phyloP scores from a whole-genome alignment of 1,140 invertebrate species.

The Ceratosolen solmsi region DNA sequence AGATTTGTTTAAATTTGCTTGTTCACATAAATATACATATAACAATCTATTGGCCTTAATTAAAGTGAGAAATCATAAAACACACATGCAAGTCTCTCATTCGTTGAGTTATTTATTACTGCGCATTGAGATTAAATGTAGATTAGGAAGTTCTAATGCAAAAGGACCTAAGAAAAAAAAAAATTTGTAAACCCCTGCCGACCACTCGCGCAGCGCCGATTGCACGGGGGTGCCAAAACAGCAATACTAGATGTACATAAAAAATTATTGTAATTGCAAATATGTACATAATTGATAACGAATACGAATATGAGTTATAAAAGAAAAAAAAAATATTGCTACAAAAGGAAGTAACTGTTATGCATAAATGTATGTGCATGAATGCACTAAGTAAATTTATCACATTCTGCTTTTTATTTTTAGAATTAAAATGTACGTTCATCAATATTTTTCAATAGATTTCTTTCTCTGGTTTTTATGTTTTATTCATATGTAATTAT shows the following conservation, averaged over 20 bases:
- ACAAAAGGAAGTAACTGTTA: slow-evolving; percentile 22
- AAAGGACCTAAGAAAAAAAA: slow-evolving; percentile 40
- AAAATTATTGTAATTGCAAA: slow-evolving; percentile 34
- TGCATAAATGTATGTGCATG: slow-evolving; percentile 38
- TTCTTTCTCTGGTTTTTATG: too few species aligned
- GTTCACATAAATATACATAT: slow-evolving; percentile 8
- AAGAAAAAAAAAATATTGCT: background rate
- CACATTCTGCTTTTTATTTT: too few species aligned
- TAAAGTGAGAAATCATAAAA: slow-evolving; percentile 40
- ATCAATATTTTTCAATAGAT: too few species aligned
- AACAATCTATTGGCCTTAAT: slow-evolving; percentile 49
- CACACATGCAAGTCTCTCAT: slow-evolving; percentile 6
- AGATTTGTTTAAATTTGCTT: slow-evolving; percentile 13
- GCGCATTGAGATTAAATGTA: slow-evolving; percentile 25
- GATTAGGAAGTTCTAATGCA: slow-evolving; percentile 29
- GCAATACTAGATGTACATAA: slow-evolving; percentile 50
- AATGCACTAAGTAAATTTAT: background rate
- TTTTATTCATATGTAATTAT: too few species aligned
- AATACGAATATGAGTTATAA: slow-evolving; percentile 30
- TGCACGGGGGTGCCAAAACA: slow-evolving; percentile 43
- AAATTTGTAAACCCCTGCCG: slow-evolving; percentile 4
- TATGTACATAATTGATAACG: slow-evolving; percentile 36
- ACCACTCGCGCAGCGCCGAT: slow-evolving; percentile 23
- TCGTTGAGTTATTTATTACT: slow-evolving; percentile 23
- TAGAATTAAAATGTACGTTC: too few species aligned